A percentile compares a stretch with the other conserved stretches of the same genome.
These are phyloP conservation scores for Microtus montanus DNA, from an alignment of 2,113 vertebrate genomes.

Conservation along the genomic window DNA sequence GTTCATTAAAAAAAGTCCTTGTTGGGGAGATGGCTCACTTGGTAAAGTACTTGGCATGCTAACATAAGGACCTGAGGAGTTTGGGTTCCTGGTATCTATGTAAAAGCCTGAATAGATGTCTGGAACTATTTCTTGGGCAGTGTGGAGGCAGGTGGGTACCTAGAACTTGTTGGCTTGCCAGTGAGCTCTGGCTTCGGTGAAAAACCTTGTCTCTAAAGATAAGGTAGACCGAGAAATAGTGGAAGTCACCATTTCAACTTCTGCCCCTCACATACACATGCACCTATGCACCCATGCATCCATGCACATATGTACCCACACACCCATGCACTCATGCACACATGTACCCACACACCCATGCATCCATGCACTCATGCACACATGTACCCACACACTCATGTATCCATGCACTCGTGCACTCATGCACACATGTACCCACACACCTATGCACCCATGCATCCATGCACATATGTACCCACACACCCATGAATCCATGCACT, in stretches of 20 bases:
- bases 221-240: not conserved
- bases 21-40: not conserved
- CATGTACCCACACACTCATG: too few species aligned
- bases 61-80: not conserved
- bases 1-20: not conserved
- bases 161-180: not conserved
- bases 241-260: not conserved
- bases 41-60: not conserved
- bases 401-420: fast-evolving
- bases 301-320: too few species aligned
- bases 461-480: too few species aligned
- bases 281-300: too few species aligned
- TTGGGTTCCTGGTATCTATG: not conserved
- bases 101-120: not conserved
- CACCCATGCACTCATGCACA: too few species aligned
- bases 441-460: fast-evolving
- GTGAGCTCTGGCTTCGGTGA: not conserved
- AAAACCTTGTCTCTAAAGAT: not conserved
- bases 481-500: too few species aligned
- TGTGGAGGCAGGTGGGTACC: not conserved
- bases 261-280: too few species aligned
- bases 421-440: too few species aligned
- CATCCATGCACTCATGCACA: fast-evolving
- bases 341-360: too few species aligned
- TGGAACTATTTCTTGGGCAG: not conserved